Base-by-base conservation (phyloP, 2,888 invertebrate species). In the Tinea pellionella region DNA sequence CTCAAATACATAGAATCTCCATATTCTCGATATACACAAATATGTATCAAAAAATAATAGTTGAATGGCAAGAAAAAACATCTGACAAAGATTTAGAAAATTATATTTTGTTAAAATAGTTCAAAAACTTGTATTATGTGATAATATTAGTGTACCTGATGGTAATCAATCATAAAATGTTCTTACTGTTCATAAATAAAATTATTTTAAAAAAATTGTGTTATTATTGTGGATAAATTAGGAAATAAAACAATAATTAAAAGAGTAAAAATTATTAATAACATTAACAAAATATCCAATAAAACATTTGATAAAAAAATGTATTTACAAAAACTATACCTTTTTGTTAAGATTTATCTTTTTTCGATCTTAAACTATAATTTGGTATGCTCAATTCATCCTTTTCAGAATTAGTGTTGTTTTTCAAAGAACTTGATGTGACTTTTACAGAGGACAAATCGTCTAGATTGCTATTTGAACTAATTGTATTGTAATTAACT, bases 361-460 rank as follows among this genome's bases (percentile, higher is more conserved):
- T 85, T 66, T 75, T 81, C 61, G 75, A 69, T 68, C 75, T 80
- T 61, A 88, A 74, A 67, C 81, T 88, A 65, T 76, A 80, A 66
- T 82, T 83, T 61, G 88, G 88, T 75, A 88, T 79, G 69, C 82
- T 84, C 61, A 88, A 70, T 61, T 84, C 84, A 66, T 88, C 86
- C 66, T 81, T 86, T 61, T 87, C 88, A 61, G 84, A 80, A 53
- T 80, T 80, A 70, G 88, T 87, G 73, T 82, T 75, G 66, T 83
- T 80, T 62, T 77, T 77, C 61, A 77, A 69, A 59, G 83, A 86
- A 67, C 79, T 80, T 13, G 86, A 83, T 57, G 83, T 83, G 43
- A 78, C 78, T 70, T 86, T 89, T 0, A 89, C 89, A 0, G 89
- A 89, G 0, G 90, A 90, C 62, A 89, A 69, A 64, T 90, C 90